Evolutionary conservation across 2,888 invertebrate species (phyloP), one percentile per base, ranked within the genome.

Genomic region (Masnerella sp.): DNA sequence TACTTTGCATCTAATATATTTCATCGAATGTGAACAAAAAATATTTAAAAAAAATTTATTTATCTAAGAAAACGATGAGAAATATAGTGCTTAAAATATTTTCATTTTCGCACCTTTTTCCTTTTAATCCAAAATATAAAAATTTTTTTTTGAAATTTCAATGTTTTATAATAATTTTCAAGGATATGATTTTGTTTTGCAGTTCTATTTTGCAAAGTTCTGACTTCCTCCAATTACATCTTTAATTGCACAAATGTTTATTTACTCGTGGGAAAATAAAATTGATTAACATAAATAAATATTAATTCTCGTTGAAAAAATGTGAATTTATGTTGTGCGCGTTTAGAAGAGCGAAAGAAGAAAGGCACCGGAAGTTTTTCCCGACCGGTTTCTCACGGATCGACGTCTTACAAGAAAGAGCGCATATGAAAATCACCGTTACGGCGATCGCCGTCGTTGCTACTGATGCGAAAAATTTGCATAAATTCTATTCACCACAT

Each of bases 341-440:
- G 17, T 45, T 61, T 32, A 56, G 45, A 54, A 14, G 36, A 40
- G 22, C 32, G 43, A 5, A n/a, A 40, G 34, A 64, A 58, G 52
- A 59, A 56, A 62, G 42, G 47, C 68, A 56, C 38, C 59, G 64
- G 62, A 68, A 73, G 59, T 49, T 56, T 62, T 73, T 58, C 56
- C 25, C 64, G 52, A 68, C 73, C 45, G 68, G 74, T 74, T 74
- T 70, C 70, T 70, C 70, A 65, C 52, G 52, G 62, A 70, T 49
- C 59, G 62, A 28, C 67, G 40, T 72, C 62, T 49, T 51, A 56
- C 62, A 61, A 72, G 69, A 76, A 72, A 61, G 62, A 75, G 69
- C 52, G 47, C 65, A 34, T 58, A 74, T 64, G 71, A 76, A 74
- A 74, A 77, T 74, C 69, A 65, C 72, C 72, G 72, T 74, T 77